Evolutionary conservation across 2,888 invertebrate genomes (phyloP).

Genomic region (Clivina fossor): DNA sequence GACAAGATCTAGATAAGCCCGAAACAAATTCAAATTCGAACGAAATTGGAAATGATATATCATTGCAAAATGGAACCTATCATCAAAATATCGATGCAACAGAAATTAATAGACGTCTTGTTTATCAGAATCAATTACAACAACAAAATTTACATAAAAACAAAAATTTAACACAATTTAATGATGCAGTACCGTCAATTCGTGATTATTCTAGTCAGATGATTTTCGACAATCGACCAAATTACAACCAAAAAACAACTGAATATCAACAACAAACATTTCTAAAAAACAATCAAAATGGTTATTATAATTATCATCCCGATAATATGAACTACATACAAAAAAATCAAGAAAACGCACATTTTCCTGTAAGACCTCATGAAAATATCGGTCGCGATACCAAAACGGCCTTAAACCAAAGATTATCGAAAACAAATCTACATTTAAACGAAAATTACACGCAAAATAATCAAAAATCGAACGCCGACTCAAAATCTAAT

Average conservation of each 20-base stretch:
- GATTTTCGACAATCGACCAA: not conserved
- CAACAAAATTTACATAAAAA: not conserved
- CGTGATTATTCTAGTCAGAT: not conserved
- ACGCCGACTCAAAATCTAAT: not conserved
- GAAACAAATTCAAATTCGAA: not conserved
- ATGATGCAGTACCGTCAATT: not conserved
- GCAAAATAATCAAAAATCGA: constrained; percentile 33
- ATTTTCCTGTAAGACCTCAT: too few relatives aligned
- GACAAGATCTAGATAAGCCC: constrained; percentile 33
- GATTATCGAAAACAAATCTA: not conserved
- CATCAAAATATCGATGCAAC: not conserved
- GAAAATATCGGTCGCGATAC: constrained; percentile 4
- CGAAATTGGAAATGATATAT: not conserved
- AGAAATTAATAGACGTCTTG: not conserved
- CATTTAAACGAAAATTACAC: not conserved
- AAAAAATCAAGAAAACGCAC: not conserved
- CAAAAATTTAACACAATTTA: not conserved
- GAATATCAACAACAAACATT: too few relatives aligned
- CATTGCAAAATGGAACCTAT: constrained; percentile 1
- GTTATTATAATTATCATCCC: not conserved
- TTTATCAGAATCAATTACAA: constrained; percentile 1
- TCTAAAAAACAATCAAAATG: too few relatives aligned
- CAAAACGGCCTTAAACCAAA: constrained; percentile 9
- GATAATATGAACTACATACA: not conserved
- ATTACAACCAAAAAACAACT: constrained; percentile 8